Base-by-base conservation (phyloP, 2,888 invertebrate species). In the Smittia sp. region DNA sequence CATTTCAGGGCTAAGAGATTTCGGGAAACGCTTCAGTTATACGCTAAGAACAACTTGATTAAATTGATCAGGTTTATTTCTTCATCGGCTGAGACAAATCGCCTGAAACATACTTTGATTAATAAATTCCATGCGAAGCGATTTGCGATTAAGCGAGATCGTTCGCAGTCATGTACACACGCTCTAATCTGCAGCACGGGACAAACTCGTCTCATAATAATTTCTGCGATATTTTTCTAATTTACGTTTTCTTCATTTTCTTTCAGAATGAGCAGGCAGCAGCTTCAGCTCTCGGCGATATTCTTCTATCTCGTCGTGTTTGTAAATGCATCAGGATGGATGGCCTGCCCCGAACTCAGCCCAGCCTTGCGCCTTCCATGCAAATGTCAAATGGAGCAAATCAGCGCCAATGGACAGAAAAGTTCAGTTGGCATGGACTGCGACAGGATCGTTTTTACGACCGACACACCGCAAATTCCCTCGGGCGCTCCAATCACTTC, bases 401-500 rank as follows among this genome's bases (percentile, higher is more conserved):
- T 81, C 76, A 85, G 84, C 15, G 83, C 86, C 24, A 82, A 83
- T 62, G 86, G 85, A 76, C 82, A 84, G 74, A 80, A 82, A 46
- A 81, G 81, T 65, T 82, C 87, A 74, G 88, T 93, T 76, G 84
- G 87, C 77, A 88, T 94, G 86, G 88, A 94, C 81, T 95, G 95
- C 80, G 94, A 95, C 83, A 83, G 87, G 7, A 89, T 93, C 24
- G 91, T 93, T 27, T 93, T 94, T 78, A 85, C 89, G 25, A 88
- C 89, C 3, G 93, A 94, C 79, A 89, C 90, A 76, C 89, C 93
- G 0, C 84, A 89, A 9, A 81, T 91, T 76, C 91, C 94, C 1
- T 89, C 88, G 78, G 90, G 90, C 63, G 92, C 92, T 24, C 93
- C 92, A 1, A 89, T 95, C 75, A 88, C 90, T 68, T 86, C 90